Conservation (phyloP, 1,140 invertebrate genomes). For the Cydia splendana region DNA sequence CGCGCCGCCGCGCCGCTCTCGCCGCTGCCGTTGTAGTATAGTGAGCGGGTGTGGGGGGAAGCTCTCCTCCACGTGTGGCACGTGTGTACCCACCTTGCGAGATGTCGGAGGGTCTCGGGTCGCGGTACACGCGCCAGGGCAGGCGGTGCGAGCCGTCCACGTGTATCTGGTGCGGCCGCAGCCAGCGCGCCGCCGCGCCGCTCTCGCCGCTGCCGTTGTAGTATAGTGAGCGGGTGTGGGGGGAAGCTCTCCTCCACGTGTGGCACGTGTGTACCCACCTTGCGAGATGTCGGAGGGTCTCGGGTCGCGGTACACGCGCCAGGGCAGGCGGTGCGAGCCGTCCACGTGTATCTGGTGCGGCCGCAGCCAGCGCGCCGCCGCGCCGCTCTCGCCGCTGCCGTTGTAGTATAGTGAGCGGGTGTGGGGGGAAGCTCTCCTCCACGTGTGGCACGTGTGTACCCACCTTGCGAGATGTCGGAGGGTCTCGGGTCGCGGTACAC, state of each 20-base stretch:
- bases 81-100: constrained; percentile 86
- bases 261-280: constrained; percentile 76
- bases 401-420: constrained; percentile 83
- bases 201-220: constrained; percentile 69
- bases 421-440: too few relatives aligned
- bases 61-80: too few relatives aligned
- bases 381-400: constrained; percentile 73
- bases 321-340: constrained; percentile 86
- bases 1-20: constrained; percentile 85
- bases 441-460: not conserved
- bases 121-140: constrained; percentile 95
- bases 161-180: constrained; percentile 91
- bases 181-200: constrained; percentile 90
- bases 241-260: too few relatives aligned
- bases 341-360: constrained; percentile 92
- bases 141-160: constrained; percentile 86
- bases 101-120: constrained; percentile 95
- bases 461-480: constrained; percentile 97
- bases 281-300: constrained; percentile 97
- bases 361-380: constrained; percentile 91
- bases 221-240: constrained; percentile 85
- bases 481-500: constrained; percentile 95
- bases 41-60: too few relatives aligned
- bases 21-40: constrained; percentile 55
- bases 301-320: constrained; percentile 95